Evolutionary conservation across 2,797 vertebrate genomes (phyloP), one percentile per base, ranked within the genome.

Genomic region (Emydoidea blandingii): DNA sequence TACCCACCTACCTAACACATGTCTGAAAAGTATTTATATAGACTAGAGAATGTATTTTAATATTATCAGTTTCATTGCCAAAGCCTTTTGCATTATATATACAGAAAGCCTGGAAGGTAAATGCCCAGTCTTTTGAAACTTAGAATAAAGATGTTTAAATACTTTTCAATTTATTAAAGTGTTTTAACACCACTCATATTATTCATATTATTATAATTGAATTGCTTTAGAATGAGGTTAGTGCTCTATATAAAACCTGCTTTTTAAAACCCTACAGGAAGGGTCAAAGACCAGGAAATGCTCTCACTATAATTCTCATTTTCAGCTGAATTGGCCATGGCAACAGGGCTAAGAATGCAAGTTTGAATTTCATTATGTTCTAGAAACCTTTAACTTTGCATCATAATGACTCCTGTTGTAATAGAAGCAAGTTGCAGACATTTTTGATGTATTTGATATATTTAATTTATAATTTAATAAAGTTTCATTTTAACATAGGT

Each of bases 261-360:
- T 97, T 98, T 97, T 98, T 94, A 97, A 98, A 98, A 98, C 87
- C 92, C 96, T 97, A 81, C 95, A 97, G 81, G 96, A 97, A 97
- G 94, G 97, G 97, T 98, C 98, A 98, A 98, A 98, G 98, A 97
- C 97, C 98, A 98, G 97, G 98, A 98, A 98, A 96, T 94, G 95
- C 94, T 96, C 96, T 97, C 97, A 93, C 96, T 98, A 92, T 98
- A 98, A 97, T 98, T 98, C 98, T 97, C 95, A 95, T 98, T 98
- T 98, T 98, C 98, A 98, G 96, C 92, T 97, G 97, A 98, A 98
- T 98, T 97, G 97, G 95, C 98, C 89, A 89, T 90, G 96, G 97
- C 96, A 97, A 96, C 97, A 97, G 91, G 95, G 95, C 92, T 97
- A 96, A 97, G 98, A 98, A 98, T 94, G 96, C 91, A 95, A 96